These are phyloP conservation scores for Incurvaria masculella DNA, from an alignment of 2,888 invertebrate genomes.

Conservation along the genomic window DNA sequence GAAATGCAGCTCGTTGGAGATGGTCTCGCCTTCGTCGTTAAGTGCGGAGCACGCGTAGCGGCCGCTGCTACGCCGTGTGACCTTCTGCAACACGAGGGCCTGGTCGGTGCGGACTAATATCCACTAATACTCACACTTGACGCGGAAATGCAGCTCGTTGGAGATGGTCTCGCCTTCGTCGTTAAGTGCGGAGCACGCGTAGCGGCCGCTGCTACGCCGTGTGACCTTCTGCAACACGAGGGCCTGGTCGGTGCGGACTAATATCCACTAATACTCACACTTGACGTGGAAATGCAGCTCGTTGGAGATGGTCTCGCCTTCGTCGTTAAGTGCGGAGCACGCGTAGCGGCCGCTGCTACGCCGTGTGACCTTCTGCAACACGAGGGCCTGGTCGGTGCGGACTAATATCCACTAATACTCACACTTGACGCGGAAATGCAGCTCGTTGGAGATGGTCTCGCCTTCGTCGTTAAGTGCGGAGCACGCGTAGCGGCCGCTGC, in stretches of 20 bases:
- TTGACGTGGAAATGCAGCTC: too few species aligned
- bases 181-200: conserved; percentile 86
- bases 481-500: conserved; percentile 85
- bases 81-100: conserved; percentile 86
- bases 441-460: conserved; percentile 82
- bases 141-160: conserved; percentile 78
- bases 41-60: conserved; percentile 85
- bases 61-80: conserved; percentile 81
- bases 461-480: conserved; percentile 86
- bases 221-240: conserved; percentile 88
- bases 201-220: conserved; percentile 79
- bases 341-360: too few species aligned
- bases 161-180: conserved; percentile 85
- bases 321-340: too few species aligned
- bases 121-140: conserved; percentile 90
- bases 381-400: too few species aligned
- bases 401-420: too few species aligned
- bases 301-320: too few species aligned
- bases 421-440: conserved; percentile 85
- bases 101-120: conserved; percentile 92
- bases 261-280: too few species aligned
- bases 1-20: conserved; percentile 80
- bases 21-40: conserved; percentile 84
- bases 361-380: too few species aligned
- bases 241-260: conserved; percentile 90